These are phyloP conservation scores for Ochropleura leucogaster DNA, from an alignment of 2,888 invertebrate genomes.

Conservation along the genomic window DNA sequence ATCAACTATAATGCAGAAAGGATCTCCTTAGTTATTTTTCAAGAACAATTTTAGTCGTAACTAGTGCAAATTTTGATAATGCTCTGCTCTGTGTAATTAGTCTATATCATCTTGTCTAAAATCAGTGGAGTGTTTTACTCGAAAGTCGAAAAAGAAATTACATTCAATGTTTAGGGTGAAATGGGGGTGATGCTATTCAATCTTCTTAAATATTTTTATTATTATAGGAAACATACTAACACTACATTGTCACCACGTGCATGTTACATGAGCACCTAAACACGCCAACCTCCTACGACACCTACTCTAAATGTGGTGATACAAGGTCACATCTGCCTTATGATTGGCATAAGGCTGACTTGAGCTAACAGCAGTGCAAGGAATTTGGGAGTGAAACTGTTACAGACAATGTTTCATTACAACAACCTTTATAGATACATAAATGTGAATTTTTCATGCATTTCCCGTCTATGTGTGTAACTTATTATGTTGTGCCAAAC, in stretches of 20 bases:
- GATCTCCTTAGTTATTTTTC: conserved; percentile 86
- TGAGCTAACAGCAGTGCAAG: conserved; percentile 14
- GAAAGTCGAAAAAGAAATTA: conserved; percentile 51
- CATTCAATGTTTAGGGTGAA: conserved; percentile 47
- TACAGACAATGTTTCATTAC: conserved; percentile 22
- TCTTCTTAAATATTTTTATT: conserved; percentile 41
- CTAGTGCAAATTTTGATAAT: conserved; percentile 83
- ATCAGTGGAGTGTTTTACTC: conserved; percentile 65
- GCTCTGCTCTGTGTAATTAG: conserved; percentile 78
- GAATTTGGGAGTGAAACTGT: conserved; percentile 13
- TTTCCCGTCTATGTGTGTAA: conserved; percentile 56
- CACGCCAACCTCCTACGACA: conserved; percentile 3
- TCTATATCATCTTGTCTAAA: conserved; percentile 70
- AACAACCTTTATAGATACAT: conserved; percentile 49
- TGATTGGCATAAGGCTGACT: conserved; percentile 12
- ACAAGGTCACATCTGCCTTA: conserved; percentile 15
- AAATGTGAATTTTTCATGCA: conserved; percentile 56
- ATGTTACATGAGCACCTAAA: conserved; percentile 37
- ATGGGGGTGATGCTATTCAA: conserved; percentile 65
- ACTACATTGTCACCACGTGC: conserved; percentile 24
- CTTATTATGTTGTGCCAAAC: conserved; percentile 70
- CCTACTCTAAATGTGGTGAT: conserved; percentile 22
- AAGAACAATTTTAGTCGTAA: conserved; percentile 81
- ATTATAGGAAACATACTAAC: conserved; percentile 23
- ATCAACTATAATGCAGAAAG: conserved; percentile 81